Evolutionary conservation across 1,140 invertebrate genomes (phyloP).

Genomic region (Halotydeus destructor): DNA sequence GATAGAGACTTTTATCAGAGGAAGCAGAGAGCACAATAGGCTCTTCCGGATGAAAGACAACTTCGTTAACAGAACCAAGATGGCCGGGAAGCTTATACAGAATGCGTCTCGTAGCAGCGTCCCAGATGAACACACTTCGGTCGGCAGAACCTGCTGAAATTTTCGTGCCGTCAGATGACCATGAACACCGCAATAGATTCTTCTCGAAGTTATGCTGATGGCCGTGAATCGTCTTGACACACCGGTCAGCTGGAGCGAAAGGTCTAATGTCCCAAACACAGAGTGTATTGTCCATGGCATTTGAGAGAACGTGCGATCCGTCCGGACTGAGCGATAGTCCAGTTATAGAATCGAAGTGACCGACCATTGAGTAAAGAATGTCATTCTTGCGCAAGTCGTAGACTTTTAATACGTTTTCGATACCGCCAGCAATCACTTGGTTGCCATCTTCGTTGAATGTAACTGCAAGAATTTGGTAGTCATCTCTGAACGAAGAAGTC

Average conservation of each 20-base stretch:
- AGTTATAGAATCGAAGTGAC: constrained; percentile 84
- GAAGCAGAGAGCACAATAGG: constrained; percentile 84
- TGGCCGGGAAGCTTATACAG: constrained; percentile 95
- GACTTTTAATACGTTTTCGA: constrained; percentile 95
- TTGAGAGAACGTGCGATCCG: constrained; percentile 78
- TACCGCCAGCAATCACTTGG: constrained; percentile 65
- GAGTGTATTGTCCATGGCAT: constrained; percentile 86
- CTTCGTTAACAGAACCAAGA: constrained; percentile 87
- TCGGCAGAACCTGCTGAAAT: constrained; percentile 81
- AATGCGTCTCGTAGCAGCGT: constrained; percentile 63
- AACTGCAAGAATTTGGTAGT: constrained; percentile 68
- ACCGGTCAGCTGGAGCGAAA: constrained; percentile 61
- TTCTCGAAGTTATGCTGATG: constrained; percentile 98
- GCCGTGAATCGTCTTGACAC: constrained; percentile 73
- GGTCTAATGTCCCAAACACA: constrained; percentile 47
- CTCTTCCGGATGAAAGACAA: constrained; percentile 86
- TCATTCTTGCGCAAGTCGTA: constrained; percentile 90
- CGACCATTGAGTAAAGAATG: constrained; percentile 58
- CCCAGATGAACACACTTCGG: constrained; percentile 89
- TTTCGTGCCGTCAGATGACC: constrained; percentile 66
- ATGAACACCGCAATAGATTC: constrained; percentile 64
- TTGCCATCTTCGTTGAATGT: constrained; percentile 90
- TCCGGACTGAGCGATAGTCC: constrained; percentile 77
- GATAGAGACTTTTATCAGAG: constrained; percentile 84
- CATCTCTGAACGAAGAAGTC: constrained; percentile 54